Percentiles rank a stretch among this genome's conserved stretches.
phyloP scores from a whole-genome alignment of 1,140 invertebrate species.

The Patella vulgata region DNA sequence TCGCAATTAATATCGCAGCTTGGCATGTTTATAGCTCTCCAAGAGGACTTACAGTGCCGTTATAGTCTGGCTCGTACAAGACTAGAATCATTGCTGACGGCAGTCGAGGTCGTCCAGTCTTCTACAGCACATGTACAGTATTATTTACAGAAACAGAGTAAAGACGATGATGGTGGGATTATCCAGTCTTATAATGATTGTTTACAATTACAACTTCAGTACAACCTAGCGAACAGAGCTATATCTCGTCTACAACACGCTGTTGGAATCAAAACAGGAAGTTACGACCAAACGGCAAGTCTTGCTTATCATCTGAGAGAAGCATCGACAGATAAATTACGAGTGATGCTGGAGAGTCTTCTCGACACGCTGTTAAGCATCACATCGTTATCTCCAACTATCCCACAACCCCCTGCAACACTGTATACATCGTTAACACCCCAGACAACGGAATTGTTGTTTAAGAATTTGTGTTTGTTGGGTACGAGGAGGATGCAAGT shows the following conservation, averaged over 20 bases:
- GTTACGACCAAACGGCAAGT: constrained; percentile 19
- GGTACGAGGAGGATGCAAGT: constrained; percentile 73
- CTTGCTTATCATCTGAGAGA: constrained; percentile 27
- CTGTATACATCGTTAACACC: constrained; percentile 70
- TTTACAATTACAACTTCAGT: constrained; percentile 81
- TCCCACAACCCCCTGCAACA: constrained; percentile 50
- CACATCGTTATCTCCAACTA: constrained; percentile 69
- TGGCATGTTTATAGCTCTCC: constrained; percentile 67
- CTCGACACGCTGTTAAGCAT: constrained; percentile 79
- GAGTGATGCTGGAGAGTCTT: constrained; percentile 79
- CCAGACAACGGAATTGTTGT: constrained; percentile 75
- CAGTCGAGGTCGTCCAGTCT: constrained; percentile 44
- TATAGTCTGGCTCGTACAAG: constrained; percentile 82
- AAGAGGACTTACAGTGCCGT: constrained; percentile 84
- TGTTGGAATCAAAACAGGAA: constrained; percentile 36
- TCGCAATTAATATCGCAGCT: constrained; percentile 57
- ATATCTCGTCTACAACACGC: constrained; percentile 76
- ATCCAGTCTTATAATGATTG: constrained; percentile 82
- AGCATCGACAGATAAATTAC: constrained; percentile 45
- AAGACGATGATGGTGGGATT: constrained; percentile 45
- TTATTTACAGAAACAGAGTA: constrained; percentile 52
- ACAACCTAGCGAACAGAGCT: constrained; percentile 80
- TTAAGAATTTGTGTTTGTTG: constrained; percentile 76
- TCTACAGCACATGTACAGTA: constrained; percentile 55
- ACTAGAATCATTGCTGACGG: constrained; percentile 46